Conservation (phyloP, 2,888 invertebrate species). For the Leptinotarsa juncta region DNA sequence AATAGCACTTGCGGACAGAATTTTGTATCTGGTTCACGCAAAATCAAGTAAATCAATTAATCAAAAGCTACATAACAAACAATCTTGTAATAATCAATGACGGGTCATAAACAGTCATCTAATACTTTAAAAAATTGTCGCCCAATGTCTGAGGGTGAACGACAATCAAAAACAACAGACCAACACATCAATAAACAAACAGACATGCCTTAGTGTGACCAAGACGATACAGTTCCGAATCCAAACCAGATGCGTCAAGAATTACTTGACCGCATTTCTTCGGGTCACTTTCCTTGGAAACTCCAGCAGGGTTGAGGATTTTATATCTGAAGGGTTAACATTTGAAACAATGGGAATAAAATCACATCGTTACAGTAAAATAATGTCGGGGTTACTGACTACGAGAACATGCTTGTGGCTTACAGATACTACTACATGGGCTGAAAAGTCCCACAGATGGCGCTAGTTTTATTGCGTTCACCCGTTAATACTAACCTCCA, state of each 20-base stretch:
- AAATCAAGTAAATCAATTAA: slow-evolving; percentile 39
- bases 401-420: neutral
- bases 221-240: slow-evolving; percentile 92
- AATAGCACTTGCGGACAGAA: slow-evolving; percentile 94
- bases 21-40: slow-evolving; percentile 89
- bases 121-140: neutral
- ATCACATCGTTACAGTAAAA: slow-evolving; percentile 17
- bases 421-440: neutral
- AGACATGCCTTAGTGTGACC: slow-evolving; percentile 98
- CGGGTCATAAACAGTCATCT: slow-evolving; percentile 12
- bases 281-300: slow-evolving; percentile 79
- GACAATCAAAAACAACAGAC: slow-evolving; percentile 16
- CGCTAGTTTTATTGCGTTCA: too few relatives aligned
- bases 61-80: slow-evolving; percentile 20
- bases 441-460: too few relatives aligned
- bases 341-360: slow-evolving; percentile 13
- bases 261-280: slow-evolving; percentile 87
- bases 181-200: slow-evolving; percentile 34
- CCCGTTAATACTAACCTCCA: too few relatives aligned
- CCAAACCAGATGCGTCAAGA: slow-evolving; percentile 86
- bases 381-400: neutral
- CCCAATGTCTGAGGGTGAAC: neutral
- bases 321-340: slow-evolving; percentile 84
- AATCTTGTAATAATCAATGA: neutral
- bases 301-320: slow-evolving; percentile 95